Evolutionary conservation across 1,140 invertebrate genomes (phyloP).

Genomic region (Drosophila persimilis): DNA sequence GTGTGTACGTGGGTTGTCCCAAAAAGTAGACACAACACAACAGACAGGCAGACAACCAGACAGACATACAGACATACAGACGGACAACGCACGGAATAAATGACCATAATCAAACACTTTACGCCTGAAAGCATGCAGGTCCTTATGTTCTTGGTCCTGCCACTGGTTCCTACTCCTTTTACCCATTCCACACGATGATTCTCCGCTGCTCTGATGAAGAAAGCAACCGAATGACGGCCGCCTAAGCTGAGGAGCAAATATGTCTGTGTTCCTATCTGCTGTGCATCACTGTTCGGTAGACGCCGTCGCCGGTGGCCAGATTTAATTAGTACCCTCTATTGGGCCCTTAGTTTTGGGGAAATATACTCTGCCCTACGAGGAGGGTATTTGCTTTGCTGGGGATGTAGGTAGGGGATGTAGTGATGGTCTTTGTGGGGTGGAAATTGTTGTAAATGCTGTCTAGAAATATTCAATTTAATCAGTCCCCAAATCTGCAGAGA

Average conservation of each 20-base stretch:
- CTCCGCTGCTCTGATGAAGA: conserved; percentile 34
- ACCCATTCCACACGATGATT: background rate
- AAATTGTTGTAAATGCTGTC: too few relatives aligned
- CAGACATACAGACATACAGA: conserved; percentile 39
- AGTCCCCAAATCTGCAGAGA: too few relatives aligned
- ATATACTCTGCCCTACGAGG: conserved; percentile 1
- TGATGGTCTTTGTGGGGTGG: too few relatives aligned
- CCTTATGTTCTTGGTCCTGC: too few relatives aligned
- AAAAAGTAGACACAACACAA: conserved; percentile 58
- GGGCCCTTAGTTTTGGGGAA: conserved; percentile 4
- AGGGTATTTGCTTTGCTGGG: background rate
- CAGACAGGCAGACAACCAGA: conserved; percentile 8
- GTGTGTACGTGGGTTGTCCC: conserved; percentile 5
- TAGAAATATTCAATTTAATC: too few relatives aligned
- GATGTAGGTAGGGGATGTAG: too few relatives aligned
- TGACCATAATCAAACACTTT: conserved; percentile 81
- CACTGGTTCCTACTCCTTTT: conserved; percentile 13
- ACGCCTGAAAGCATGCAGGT: conserved; percentile 67
- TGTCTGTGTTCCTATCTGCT: conserved; percentile 38
- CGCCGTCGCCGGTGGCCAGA: conserved; percentile 64
- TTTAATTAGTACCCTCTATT: conserved; percentile 65
- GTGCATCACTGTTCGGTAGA: conserved; percentile 50
- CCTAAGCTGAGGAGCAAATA: conserved; percentile 32
- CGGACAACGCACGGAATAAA: conserved; percentile 60
- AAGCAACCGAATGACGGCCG: conserved; percentile 24